Percentiles rank a stretch among this genome's conserved stretches.
Evolutionary conservation across 2,888 invertebrate species (phyloP).

Genomic region (Lithophane leautieri): DNA sequence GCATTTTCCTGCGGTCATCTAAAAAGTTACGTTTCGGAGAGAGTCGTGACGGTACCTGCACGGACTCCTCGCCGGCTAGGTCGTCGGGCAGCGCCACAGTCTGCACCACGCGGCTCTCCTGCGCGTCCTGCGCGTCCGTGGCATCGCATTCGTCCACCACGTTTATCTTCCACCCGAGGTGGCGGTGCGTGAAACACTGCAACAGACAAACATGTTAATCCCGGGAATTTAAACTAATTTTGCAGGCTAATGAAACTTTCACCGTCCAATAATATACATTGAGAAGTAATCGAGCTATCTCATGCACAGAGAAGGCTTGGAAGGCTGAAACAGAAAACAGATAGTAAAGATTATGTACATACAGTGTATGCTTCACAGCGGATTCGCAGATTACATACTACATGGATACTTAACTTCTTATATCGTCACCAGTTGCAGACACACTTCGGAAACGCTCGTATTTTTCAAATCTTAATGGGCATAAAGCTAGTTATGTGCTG

Average conservation of each 20-base stretch:
- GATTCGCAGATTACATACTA: constrained; percentile 9
- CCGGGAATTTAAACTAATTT: not conserved
- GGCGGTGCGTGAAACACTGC: constrained; percentile 97
- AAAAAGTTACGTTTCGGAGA: constrained; percentile 91
- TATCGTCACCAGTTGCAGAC: not conserved
- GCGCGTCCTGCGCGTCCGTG: constrained; percentile 88
- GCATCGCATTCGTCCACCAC: constrained; percentile 95
- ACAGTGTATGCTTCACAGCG: constrained; percentile 57
- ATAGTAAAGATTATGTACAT: constrained; percentile 86
- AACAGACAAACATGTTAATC: constrained; percentile 70
- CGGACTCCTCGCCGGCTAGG: constrained; percentile 89
- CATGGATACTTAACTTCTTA: not conserved
- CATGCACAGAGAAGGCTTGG: constrained; percentile 89
- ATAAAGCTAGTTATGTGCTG: not conserved
- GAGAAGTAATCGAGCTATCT: constrained; percentile 79
- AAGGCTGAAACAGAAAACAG: constrained; percentile 90
- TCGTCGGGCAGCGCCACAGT: constrained; percentile 81
- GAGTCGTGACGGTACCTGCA: constrained; percentile 92
- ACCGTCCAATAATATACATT: constrained; percentile 75
- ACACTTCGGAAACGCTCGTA: not conserved
- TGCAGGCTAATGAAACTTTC: constrained; percentile 68
- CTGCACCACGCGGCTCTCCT: constrained; percentile 88
- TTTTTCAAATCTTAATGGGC: not conserved
- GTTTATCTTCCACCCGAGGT: constrained; percentile 98
- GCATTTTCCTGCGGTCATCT: constrained; percentile 83